A percentile compares a stretch with the other conserved stretches of the same genome.
phyloP scores from a whole-genome alignment of 2,797 vertebrate species.

The Acanthurus tractus region DNA sequence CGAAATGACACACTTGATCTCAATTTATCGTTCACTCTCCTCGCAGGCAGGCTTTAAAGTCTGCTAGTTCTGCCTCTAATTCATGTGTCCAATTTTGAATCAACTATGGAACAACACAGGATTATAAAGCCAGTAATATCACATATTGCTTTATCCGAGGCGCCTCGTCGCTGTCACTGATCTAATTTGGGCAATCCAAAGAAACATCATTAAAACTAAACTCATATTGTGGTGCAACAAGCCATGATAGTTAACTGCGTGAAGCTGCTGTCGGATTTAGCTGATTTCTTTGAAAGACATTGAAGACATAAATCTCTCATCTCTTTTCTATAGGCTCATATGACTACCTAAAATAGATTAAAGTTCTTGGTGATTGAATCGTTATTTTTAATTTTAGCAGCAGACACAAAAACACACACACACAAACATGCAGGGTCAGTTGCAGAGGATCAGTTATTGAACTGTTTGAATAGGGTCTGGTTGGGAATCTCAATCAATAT shows the following conservation, averaged over 20 bases:
- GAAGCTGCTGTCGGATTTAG: background rate
- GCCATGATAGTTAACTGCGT: background rate
- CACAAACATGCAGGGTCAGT: background rate
- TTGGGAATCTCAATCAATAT: constrained; percentile 7
- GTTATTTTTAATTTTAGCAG: constrained; percentile 16
- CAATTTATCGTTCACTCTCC: constrained; percentile 5
- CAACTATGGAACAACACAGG: constrained; percentile 59
- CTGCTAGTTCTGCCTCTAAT: background rate
- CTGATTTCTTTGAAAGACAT: constrained; percentile 28
- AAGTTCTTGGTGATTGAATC: constrained; percentile 3
- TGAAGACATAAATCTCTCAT: constrained; percentile 14
- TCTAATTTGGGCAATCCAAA: constrained; percentile 26
- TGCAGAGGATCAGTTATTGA: background rate
- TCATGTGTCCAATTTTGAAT: constrained; percentile 5
- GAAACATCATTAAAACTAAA: constrained; percentile 1
- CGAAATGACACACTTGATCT: background rate
- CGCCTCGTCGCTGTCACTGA: constrained; percentile 18
- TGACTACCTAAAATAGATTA: constrained; percentile 20
- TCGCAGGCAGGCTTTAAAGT: background rate
- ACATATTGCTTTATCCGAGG: constrained; percentile 28
- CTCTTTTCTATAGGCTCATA: constrained; percentile 1
- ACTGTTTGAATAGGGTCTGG: background rate
- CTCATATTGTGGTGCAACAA: constrained; percentile 8
- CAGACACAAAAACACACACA: background rate
- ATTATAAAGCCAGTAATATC: constrained; percentile 40